Conservation (phyloP, 2,797 vertebrate species). For the Acanthopagrus latus region DNA sequence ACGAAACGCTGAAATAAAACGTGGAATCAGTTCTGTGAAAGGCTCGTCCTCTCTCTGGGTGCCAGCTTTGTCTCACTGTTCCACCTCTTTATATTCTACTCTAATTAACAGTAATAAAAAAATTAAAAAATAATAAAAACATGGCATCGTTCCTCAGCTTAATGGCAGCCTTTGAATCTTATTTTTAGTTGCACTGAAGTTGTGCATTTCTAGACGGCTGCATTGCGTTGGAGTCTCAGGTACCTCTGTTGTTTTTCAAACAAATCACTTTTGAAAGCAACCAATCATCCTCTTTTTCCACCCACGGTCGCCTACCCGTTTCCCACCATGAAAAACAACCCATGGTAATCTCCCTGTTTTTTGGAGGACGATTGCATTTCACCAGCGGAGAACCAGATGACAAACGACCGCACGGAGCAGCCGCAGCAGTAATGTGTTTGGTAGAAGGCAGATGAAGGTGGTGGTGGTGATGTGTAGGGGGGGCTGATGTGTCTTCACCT, state of each 20-base stretch:
- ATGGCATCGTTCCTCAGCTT: constrained; percentile 30
- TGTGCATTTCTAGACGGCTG: constrained; percentile 24
- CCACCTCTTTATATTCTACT: constrained; percentile 46
- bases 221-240: constrained; percentile 46
- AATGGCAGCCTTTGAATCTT: constrained; percentile 28
- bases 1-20: constrained; percentile 52
- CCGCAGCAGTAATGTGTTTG: constrained; percentile 53
- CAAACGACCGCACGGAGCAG: constrained; percentile 64
- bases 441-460: constrained; percentile 42
- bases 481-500: constrained; percentile 62
- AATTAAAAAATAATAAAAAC: constrained; percentile 30
- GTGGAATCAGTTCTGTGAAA: constrained; percentile 61
- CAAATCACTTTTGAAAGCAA: constrained; percentile 74
- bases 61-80: constrained; percentile 57
- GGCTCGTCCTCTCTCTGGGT: constrained; percentile 38
- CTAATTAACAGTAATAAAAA: constrained; percentile 49
- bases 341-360: constrained; percentile 66
- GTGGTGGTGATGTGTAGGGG: neutral
- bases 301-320: constrained; percentile 54
- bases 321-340: constrained; percentile 71
- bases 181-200: constrained; percentile 38
- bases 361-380: constrained; percentile 71
- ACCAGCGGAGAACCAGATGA: constrained; percentile 71
- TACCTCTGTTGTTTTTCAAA: constrained; percentile 69
- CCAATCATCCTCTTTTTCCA: constrained; percentile 68